Evolutionary conservation across 2,113 vertebrate genomes (phyloP), one percentile per base, ranked within the genome.

Genomic region (Dromiciops gliroides): DNA sequence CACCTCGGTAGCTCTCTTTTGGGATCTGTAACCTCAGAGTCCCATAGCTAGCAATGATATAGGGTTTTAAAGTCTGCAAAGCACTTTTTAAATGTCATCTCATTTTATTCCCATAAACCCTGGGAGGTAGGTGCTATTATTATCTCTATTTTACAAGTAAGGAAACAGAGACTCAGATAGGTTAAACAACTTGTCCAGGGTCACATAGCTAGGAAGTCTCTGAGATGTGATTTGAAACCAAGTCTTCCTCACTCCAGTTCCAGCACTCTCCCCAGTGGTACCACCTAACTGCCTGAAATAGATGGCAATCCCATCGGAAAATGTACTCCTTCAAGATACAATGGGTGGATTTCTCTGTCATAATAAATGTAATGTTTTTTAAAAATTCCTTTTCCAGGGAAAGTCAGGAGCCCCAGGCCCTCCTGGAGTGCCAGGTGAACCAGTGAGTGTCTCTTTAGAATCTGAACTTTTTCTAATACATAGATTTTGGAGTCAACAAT

Each of bases 401-500:
- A 99, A 99, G 93, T 98, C 99, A 0, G 99, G 99, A 83, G 44
- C 98, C 90, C 98, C 99, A 0, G 99, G 99, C 50, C 99, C 99
- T 60, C 97, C 98, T 92, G 99, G 99, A 90, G 97, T 98, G 97
- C 99, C 99, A 97, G 99, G 99, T 94, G 99, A 99, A 94, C 98
- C 99, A 97, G 99, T 99, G 98, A 99, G 99, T 98, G 90, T 75
- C 92, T 83, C 49, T 92, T 94, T 93, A 8, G 56, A 8, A 94
- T 96, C n/a, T 83, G 44, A 12, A 52, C 28, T 44, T 90, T 14
- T 91, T 48, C 48, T 0, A 0, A 3, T 50, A 48, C 67, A 91
- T 31, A 51, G 93, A 25, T 95, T 90, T 93, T 94, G 28, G 83
- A 31, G 31, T 5, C 37, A 1, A 0, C 0, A 92, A 89, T 93